phyloP scores from a whole-genome alignment of 2,888 invertebrate species.

The Dryobotodes eremita region DNA sequence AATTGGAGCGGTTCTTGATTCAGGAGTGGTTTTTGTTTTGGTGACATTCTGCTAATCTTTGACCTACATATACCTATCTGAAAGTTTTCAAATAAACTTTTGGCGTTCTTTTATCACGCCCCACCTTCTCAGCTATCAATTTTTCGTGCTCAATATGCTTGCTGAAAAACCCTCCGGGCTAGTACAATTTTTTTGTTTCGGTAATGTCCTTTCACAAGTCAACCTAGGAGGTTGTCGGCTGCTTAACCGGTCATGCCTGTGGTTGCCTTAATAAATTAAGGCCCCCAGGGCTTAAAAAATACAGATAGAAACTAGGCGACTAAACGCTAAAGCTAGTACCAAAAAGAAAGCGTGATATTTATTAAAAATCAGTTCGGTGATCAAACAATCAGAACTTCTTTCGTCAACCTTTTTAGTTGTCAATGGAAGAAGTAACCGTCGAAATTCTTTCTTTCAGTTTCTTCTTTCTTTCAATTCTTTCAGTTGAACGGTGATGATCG shows the following conservation, averaged over 20 bases:
- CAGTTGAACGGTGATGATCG: background rate
- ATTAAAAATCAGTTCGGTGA: background rate
- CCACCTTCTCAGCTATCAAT: background rate
- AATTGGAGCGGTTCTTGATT: background rate
- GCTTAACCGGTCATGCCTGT: too few relatives aligned
- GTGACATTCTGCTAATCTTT: background rate
- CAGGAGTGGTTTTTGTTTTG: background rate
- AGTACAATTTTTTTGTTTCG: too few relatives aligned
- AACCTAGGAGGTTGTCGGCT: too few relatives aligned
- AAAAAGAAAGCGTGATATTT: background rate
- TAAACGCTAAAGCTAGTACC: background rate
- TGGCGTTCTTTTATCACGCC: background rate
- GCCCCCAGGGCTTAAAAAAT: too few relatives aligned
- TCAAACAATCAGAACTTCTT: background rate
- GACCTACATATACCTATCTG: background rate
- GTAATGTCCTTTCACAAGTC: too few relatives aligned
- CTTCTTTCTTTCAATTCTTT: too few relatives aligned
- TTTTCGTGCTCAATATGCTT: background rate
- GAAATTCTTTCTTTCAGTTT: too few relatives aligned
- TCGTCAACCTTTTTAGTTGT: background rate
- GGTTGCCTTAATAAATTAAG: too few relatives aligned
- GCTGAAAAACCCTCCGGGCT: background rate
- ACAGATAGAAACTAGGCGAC: too few relatives aligned
- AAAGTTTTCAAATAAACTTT: background rate
- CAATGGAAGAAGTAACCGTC: background rate